Percentiles rank a stretch among this genome's conserved stretches.
Evolutionary conservation across 1,140 invertebrate genomes (phyloP).

Genomic region (Chlorops oryzae): DNA sequence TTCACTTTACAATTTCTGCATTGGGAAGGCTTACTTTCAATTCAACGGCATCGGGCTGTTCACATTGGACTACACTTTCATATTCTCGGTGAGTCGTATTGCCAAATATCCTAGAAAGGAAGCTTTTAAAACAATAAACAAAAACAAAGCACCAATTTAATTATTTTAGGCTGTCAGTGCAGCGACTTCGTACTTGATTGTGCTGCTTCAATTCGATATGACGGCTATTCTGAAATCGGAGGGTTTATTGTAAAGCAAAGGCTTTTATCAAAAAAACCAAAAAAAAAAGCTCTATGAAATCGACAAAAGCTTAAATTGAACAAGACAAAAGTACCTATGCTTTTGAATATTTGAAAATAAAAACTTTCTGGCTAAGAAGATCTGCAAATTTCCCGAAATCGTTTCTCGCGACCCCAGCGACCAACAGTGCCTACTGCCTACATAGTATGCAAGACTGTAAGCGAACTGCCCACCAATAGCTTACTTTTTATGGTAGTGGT

Average conservation of each 20-base stretch:
- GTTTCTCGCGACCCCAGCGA: too few relatives aligned
- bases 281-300: too few relatives aligned
- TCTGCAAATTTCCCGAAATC: too few relatives aligned
- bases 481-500: too few relatives aligned
- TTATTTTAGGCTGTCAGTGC: slow-evolving; percentile 42
- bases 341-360: too few relatives aligned
- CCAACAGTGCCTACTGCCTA: too few relatives aligned
- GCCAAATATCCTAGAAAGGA: background rate
- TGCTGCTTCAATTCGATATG: slow-evolving; percentile 47
- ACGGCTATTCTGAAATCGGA: slow-evolving; percentile 37
- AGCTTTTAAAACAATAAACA: background rate
- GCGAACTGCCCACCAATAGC: too few relatives aligned
- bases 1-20: slow-evolving; percentile 45
- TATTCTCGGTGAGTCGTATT: slow-evolving; percentile 39
- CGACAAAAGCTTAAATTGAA: too few relatives aligned
- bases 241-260: slow-evolving; percentile 28
- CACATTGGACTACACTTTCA: slow-evolving; percentile 44
- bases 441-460: too few relatives aligned
- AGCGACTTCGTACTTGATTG: slow-evolving; percentile 46
- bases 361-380: too few relatives aligned
- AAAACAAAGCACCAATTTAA: background rate
- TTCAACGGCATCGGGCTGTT: slow-evolving; percentile 46
- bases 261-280: background rate
- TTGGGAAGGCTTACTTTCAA: slow-evolving; percentile 44
- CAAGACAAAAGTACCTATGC: too few relatives aligned